Conservation (phyloP, 1,140 invertebrate genomes). For the Pogonus chalceus region DNA sequence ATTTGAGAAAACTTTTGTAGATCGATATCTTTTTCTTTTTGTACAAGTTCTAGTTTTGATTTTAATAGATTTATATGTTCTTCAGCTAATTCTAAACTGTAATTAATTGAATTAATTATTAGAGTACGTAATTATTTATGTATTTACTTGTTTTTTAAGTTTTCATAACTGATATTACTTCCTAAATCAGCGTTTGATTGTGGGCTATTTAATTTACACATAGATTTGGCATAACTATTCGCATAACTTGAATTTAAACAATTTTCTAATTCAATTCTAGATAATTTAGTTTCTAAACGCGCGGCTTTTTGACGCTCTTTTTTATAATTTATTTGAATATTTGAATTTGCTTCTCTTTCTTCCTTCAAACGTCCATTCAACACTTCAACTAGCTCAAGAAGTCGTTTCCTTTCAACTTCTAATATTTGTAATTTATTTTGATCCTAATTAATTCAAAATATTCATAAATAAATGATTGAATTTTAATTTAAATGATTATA, state of each 20-base stretch:
- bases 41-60: conserved; percentile 26
- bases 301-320: conserved; percentile 25
- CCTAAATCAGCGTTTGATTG: neutral
- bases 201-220: neutral
- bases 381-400: conserved; percentile 41
- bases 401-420: conserved; percentile 42
- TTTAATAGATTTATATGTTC: conserved; percentile 29
- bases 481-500: conserved; percentile 23
- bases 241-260: conserved; percentile 8
- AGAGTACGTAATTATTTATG: too few relatives aligned
- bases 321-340: conserved; percentile 20
- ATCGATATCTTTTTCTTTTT: conserved; percentile 26
- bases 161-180: conserved; percentile 3
- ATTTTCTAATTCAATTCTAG: conserved; percentile 21
- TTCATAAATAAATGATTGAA: conserved; percentile 24
- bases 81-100: conserved; percentile 26
- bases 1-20: conserved; percentile 28
- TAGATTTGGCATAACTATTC: neutral
- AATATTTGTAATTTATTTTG: conserved; percentile 32
- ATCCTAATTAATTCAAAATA: conserved; percentile 10
- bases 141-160: conserved; percentile 20
- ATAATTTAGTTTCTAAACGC: conserved; percentile 25
- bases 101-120: neutral
- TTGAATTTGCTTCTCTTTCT: conserved; percentile 33
- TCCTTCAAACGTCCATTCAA: conserved; percentile 40